Percentiles rank a stretch among this genome's conserved stretches.
These are phyloP conservation scores for Gasterosteus aculeatus DNA, from an alignment of 2,113 vertebrate species.

Conservation along the genomic window DNA sequence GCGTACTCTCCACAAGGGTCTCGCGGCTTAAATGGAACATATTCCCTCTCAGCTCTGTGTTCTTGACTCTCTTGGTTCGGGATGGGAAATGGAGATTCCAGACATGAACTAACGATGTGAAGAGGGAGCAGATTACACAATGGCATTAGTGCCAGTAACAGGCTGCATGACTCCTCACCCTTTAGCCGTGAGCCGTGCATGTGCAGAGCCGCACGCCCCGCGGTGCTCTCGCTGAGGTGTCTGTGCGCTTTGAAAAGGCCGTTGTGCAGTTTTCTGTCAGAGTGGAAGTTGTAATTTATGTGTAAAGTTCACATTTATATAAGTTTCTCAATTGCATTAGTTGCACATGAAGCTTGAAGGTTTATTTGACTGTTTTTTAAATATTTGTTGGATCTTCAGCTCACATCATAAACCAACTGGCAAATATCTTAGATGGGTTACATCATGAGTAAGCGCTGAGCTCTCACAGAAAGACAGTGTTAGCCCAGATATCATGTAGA, in stretches of 20 bases:
- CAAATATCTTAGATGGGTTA: neutral
- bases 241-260: neutral
- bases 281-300: neutral
- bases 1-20: constrained; percentile 43
- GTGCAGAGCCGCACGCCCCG: neutral
- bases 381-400: neutral
- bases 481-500: neutral
- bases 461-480: neutral
- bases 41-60: constrained; percentile 22
- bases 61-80: constrained; percentile 2
- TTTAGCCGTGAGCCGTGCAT: neutral
- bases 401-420: neutral
- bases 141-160: neutral
- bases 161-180: neutral
- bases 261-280: neutral
- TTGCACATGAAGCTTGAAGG: neutral
- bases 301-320: neutral
- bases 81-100: constrained; percentile 5
- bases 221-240: neutral
- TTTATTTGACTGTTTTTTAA: neutral
- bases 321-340: neutral
- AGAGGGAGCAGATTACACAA: neutral
- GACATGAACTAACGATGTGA: neutral
- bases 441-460: constrained; percentile 22
- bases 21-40: constrained; percentile 33